Conservation (phyloP, 2,797 vertebrate species). For the Enteromius trimaculatus region DNA sequence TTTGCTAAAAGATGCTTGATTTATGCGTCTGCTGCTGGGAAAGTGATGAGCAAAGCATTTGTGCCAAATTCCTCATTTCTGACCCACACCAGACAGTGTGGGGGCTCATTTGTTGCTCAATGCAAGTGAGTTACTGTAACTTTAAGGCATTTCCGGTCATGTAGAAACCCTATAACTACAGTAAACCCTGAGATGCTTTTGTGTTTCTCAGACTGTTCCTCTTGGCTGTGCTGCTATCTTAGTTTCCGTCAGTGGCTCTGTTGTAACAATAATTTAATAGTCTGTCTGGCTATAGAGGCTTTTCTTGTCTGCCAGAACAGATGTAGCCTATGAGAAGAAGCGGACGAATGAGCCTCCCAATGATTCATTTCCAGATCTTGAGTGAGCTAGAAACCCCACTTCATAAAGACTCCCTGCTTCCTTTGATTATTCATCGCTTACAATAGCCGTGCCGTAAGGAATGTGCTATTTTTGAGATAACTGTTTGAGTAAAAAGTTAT, state of each 20-base stretch:
- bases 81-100: background rate
- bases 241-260: conserved; percentile 24
- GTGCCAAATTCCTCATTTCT: conserved; percentile 12
- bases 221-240: conserved; percentile 8
- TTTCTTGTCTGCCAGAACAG: conserved; percentile 12
- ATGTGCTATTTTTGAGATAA: background rate
- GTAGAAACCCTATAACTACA: background rate
- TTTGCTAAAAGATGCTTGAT: background rate
- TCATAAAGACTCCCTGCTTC: conserved; percentile 22
- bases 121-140: conserved; percentile 17
- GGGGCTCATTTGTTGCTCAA: conserved; percentile 16
- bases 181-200: background rate
- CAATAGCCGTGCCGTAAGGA: background rate
- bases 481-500: background rate
- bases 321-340: conserved; percentile 19
- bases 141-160: conserved; percentile 58
- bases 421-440: conserved; percentile 21
- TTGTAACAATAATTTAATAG: conserved; percentile 37
- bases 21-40: background rate
- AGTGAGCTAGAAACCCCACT: conserved; percentile 15
- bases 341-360: conserved; percentile 23
- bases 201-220: conserved; percentile 5
- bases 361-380: conserved; percentile 51
- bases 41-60: conserved; percentile 15
- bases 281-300: conserved; percentile 23